Evolutionary conservation across 2,797 vertebrate genomes (phyloP), one percentile per base, ranked within the genome.

Genomic region (Neosilurus mollespiculum): DNA sequence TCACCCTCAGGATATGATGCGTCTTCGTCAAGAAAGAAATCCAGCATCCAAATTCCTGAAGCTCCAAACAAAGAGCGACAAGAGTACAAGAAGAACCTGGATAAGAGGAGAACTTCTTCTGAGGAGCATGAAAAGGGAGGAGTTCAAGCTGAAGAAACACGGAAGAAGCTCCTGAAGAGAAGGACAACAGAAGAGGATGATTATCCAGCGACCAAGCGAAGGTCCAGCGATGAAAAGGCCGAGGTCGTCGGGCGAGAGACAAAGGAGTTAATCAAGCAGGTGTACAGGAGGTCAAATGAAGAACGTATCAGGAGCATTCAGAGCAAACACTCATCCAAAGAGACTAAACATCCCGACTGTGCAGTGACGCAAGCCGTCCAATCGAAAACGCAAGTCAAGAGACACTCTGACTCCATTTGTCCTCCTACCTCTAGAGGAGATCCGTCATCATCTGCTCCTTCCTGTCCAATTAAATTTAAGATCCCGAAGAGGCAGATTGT

Each of bases 401-500:
- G 12, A 9, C 56, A 5, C 10, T 11, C 34, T 18, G 12, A 24
- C 9, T 78, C 82, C 24, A 8, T 37, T 5, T 4, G 0, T 78
- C 51, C 14, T 75, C 37, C 43, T 69, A 9, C n/a, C 49, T 69
- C 78, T 26, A 80, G 75, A 58, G 67, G 84, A 86, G 62, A 58
- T 24, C 7, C 26, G 4, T 26, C 56, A 61, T 26, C 34, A 2
- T 24, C 58, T 66, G 43, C 88, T 49, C 11, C 7, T 67, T 16
- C 77, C 30, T 85, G 4, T 54, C 30, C 26, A 80, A 0, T 79
- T 11, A 81, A 22, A 26, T 94, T 93, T 85, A 94, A 89, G 83
- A 94, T 94, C 82, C 89, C 88, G 61, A 95, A 93, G 86, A 92
- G 87, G 59, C 37, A 10, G 8, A 22, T 54, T 54, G 59, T 22